A percentile compares a stretch with the other conserved stretches of the same genome.
These are phyloP conservation scores for Achlya flavicornis DNA, from an alignment of 2,888 invertebrate species.

Conservation along the genomic window DNA sequence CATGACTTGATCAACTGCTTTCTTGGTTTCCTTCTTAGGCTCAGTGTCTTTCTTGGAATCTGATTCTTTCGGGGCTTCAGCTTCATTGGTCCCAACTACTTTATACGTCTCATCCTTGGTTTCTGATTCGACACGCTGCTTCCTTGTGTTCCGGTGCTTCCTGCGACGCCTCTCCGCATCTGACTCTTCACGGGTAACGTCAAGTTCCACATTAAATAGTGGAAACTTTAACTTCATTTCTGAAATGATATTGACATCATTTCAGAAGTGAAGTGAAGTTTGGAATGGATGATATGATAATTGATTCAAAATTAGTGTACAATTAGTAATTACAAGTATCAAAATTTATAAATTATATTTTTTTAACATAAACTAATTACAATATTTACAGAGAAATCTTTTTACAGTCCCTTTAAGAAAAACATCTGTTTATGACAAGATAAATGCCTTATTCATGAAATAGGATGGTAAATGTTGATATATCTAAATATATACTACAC, in stretches of 20 bases:
- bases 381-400: too few species aligned
- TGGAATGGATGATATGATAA: neutral
- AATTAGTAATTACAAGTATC: too few species aligned
- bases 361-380: too few species aligned
- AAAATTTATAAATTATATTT: too few species aligned
- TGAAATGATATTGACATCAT: conserved; percentile 66
- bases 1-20: conserved; percentile 81
- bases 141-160: conserved; percentile 70
- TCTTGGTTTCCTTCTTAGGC: conserved; percentile 44
- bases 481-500: too few species aligned
- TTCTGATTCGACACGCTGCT: conserved; percentile 38
- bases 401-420: too few species aligned
- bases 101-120: neutral
- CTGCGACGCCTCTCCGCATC: conserved; percentile 84
- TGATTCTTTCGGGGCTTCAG: neutral
- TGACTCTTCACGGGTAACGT: conserved; percentile 91
- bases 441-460: too few species aligned
- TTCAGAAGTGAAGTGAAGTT: conserved; percentile 71
- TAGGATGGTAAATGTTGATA: too few species aligned
- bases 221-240: conserved; percentile 93
- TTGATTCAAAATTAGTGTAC: too few species aligned
- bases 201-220: conserved; percentile 91
- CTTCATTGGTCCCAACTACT: neutral
- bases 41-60: conserved; percentile 28
- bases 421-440: too few species aligned